Evolutionary conservation across 2,113 vertebrate species (phyloP).

Genomic region (Centropus unirufus): DNA sequence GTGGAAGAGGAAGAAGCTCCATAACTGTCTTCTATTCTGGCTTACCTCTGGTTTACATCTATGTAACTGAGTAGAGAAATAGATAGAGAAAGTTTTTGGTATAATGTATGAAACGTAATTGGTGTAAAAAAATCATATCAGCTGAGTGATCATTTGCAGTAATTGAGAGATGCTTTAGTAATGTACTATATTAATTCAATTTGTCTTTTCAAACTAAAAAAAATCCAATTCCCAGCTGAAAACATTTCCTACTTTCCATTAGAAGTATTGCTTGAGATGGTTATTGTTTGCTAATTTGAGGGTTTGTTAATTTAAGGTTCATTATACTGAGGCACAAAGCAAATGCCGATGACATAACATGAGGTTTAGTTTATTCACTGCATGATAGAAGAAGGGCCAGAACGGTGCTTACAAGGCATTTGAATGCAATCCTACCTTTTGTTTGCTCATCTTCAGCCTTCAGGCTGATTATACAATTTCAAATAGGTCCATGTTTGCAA

Average conservation of each 20-base stretch:
- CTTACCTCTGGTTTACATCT: background rate
- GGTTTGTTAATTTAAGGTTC: background rate
- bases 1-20: background rate
- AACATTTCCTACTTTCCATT: background rate
- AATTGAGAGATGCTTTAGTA: background rate
- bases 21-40: background rate
- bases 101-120: background rate
- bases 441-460: background rate
- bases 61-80: background rate
- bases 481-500: background rate
- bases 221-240: background rate
- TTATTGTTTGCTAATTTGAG: background rate
- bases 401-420: background rate
- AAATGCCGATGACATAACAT: background rate
- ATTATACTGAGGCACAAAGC: background rate
- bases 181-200: background rate
- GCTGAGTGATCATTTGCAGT: background rate
- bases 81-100: background rate
- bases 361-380: background rate
- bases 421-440: background rate
- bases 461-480: background rate
- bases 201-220: background rate
- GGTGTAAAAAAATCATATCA: background rate
- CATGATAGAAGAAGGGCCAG: background rate
- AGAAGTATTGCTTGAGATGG: background rate